Percentiles rank a stretch among this genome's conserved stretches.
Conservation (phyloP, 2,888 invertebrate species). For the Campaea margaritaria region DNA sequence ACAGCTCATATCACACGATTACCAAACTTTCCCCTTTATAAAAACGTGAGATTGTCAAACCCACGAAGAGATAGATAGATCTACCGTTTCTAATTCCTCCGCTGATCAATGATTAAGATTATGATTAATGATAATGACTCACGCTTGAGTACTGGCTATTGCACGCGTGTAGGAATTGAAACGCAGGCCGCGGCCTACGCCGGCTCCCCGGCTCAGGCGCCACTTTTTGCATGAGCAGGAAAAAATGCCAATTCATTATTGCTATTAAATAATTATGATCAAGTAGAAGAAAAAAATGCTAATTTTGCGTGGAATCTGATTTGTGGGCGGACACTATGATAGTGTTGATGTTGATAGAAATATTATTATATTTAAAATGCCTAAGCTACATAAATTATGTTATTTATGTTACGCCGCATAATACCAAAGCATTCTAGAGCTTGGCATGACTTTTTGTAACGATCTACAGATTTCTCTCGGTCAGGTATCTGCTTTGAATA, state of each 20-base stretch:
- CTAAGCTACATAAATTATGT: too few species aligned
- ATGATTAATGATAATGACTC: conserved; percentile 45
- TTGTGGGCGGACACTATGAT: conserved; percentile 2
- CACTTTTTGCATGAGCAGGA: conserved; percentile 31
- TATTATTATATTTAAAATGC: too few species aligned
- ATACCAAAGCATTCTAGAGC: too few species aligned
- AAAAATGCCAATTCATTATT: conserved; percentile 37
- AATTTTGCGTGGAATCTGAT: conserved; percentile 17
- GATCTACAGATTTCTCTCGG: too few species aligned
- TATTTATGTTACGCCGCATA: too few species aligned
- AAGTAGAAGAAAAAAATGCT: conserved; percentile 28
- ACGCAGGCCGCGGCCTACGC: conserved; percentile 11
- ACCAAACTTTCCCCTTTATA: conserved; percentile 30
- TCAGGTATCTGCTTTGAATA: too few species aligned
- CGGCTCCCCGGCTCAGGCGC: conserved; percentile 1
- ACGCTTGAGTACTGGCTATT: conserved; percentile 23
- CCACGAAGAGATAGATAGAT: conserved; percentile 28
- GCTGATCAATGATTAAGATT: conserved; percentile 51
- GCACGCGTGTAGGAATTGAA: conserved; percentile 18
- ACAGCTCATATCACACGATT: neutral
- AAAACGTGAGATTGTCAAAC: conserved; percentile 21
- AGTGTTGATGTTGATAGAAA: too few species aligned
- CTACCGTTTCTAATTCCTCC: conserved; percentile 32
- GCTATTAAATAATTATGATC: conserved; percentile 6
- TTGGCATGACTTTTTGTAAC: too few species aligned